Conservation (phyloP, 2,797 vertebrate species). For the Pseudomugil tenellus region DNA sequence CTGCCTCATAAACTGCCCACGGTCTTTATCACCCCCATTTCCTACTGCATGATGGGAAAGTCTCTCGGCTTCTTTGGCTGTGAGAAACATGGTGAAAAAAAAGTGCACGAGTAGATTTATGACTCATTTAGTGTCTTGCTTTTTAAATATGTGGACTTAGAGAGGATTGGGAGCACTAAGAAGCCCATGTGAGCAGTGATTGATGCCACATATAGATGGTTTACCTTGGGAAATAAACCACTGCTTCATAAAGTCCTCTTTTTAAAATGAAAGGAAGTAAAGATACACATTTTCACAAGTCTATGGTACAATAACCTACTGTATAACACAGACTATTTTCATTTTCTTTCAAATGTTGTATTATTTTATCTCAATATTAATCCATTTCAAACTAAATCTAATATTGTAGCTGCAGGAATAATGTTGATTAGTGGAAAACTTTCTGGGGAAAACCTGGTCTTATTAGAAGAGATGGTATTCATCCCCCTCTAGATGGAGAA, state of each 20-base stretch:
- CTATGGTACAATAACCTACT: no score
- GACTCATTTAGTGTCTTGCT: slow-evolving; percentile 17
- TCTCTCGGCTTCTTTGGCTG: background rate
- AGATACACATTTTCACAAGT: background rate
- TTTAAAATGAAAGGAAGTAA: background rate
- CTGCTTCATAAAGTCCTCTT: no score
- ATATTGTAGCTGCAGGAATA: background rate
- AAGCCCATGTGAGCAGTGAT: background rate
- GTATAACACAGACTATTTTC: no score
- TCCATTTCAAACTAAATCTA: background rate
- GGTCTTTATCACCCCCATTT: background rate
- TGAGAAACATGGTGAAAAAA: background rate
- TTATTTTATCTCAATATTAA: no score
- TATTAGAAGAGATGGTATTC: no score
- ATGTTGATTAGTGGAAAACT: no score
- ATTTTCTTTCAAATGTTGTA: no score
- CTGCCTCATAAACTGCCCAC: background rate
- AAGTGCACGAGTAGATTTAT: slow-evolving; percentile 15
- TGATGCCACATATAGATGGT: no score
- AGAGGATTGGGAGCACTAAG: background rate
- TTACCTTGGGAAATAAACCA: background rate
- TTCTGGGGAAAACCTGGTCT: no score
- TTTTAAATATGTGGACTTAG: background rate
- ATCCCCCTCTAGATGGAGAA: no score
- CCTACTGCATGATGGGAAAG: slow-evolving; percentile 7